Evolutionary conservation across 2,888 invertebrate genomes (phyloP).

Genomic region (Gasteruption jaculator): DNA sequence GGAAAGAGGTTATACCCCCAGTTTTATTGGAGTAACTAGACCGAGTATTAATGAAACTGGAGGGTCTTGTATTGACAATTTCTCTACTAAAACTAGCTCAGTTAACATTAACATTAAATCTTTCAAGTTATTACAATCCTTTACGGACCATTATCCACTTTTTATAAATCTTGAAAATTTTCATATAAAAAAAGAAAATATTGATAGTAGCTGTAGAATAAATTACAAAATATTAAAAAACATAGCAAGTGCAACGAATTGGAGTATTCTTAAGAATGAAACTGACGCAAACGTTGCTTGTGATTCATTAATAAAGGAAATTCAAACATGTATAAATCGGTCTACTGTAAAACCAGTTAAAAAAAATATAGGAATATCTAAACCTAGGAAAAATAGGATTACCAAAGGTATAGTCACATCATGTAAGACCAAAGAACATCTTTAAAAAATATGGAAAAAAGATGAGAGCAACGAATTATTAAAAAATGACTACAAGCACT

Average conservation of each 20-base stretch:
- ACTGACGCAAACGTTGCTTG: not conserved
- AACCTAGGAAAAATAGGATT: constrained; percentile 7
- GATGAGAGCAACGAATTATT: not conserved
- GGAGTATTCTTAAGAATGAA: not conserved
- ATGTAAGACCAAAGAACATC: constrained; percentile 2
- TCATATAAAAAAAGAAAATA: not conserved
- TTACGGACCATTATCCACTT: constrained; percentile 6
- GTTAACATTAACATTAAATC: not conserved
- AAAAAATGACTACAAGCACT: not conserved
- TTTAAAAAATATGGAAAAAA: constrained; percentile 6
- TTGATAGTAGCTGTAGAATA: not conserved
- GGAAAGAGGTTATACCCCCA: not conserved
- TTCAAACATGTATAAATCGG: not conserved
- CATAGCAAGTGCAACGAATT: not conserved
- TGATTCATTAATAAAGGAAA: not conserved
- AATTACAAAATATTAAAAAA: constrained; percentile 6
- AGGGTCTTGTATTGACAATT: constrained; percentile 6
- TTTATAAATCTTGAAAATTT: not conserved
- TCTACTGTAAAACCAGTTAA: not conserved
- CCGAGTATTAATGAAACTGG: not conserved
- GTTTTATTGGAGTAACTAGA: constrained; percentile 5
- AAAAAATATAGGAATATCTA: not conserved
- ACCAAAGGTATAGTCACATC: constrained; percentile 1
- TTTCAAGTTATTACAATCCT: not conserved
- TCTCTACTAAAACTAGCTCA: not conserved